phyloP scores from a whole-genome alignment of 1,140 invertebrate species.

The Battus philenor region DNA sequence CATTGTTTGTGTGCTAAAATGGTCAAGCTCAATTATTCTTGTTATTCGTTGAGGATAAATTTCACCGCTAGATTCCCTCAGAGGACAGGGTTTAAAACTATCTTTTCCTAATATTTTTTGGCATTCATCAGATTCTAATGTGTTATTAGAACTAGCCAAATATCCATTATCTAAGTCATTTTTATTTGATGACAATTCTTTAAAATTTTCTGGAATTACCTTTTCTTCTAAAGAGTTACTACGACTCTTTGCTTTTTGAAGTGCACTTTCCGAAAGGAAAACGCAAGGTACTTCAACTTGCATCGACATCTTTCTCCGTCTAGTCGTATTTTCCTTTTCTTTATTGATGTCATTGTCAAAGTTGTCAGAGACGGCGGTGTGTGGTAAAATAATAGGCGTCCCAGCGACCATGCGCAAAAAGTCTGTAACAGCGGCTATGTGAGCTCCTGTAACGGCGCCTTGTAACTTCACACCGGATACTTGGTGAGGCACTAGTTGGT shows the following conservation, averaged over 20 bases:
- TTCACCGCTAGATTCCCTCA: slow-evolving; percentile 26
- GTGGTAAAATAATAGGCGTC: slow-evolving; percentile 76
- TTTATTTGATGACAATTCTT: slow-evolving; percentile 35
- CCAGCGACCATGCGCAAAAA: slow-evolving; percentile 78
- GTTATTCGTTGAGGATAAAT: slow-evolving; percentile 46
- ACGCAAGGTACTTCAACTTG: slow-evolving; percentile 74
- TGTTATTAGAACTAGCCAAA: slow-evolving; percentile 31
- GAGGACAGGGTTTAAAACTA: slow-evolving; percentile 25
- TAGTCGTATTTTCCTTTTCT: slow-evolving; percentile 57
- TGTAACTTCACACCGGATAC: slow-evolving; percentile 79
- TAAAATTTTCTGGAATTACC: slow-evolving; percentile 47
- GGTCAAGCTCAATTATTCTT: slow-evolving; percentile 55
- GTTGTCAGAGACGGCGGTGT: slow-evolving; percentile 57
- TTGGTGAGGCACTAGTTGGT: slow-evolving; percentile 79
- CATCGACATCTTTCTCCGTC: slow-evolving; percentile 69
- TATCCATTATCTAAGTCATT: slow-evolving; percentile 38
- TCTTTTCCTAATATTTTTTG: slow-evolving; percentile 31
- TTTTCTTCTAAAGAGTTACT: slow-evolving; percentile 65
- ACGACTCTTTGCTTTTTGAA: slow-evolving; percentile 62
- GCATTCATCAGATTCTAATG: slow-evolving; percentile 36
- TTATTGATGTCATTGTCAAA: slow-evolving; percentile 63
- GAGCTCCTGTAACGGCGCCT: slow-evolving; percentile 78
- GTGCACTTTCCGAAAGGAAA: slow-evolving; percentile 68
- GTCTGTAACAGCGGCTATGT: slow-evolving; percentile 78
- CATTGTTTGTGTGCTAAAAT: slow-evolving; percentile 41